These are phyloP conservation scores for Nycticorax nycticorax DNA, from an alignment of 2,113 vertebrate genomes.

Conservation along the genomic window DNA sequence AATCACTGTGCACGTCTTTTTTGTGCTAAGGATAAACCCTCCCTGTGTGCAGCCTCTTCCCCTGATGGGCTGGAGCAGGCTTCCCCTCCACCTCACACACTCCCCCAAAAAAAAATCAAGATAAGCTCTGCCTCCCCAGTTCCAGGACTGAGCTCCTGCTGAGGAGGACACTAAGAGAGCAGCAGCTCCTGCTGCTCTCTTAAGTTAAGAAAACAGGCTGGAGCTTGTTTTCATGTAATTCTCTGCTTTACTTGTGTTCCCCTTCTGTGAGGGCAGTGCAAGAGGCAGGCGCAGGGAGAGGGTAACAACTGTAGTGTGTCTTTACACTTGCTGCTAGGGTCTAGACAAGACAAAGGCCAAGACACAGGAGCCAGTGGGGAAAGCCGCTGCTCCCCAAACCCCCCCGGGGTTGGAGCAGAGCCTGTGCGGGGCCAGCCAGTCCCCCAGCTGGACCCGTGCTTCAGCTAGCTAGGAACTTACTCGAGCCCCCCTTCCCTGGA, in stretches of 20 bases:
- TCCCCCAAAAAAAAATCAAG: not conserved
- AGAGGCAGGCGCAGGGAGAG: not conserved
- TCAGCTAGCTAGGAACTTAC: not conserved
- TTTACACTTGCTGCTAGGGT: not conserved
- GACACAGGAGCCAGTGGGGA: not conserved
- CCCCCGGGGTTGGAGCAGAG: fast-evolving
- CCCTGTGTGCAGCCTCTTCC: not conserved
- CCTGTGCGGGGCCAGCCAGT: fast-evolving
- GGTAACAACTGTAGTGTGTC: not conserved
- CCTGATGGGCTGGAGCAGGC: not conserved
- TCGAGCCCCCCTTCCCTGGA: fast-evolving
- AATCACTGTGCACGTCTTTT: fast-evolving
- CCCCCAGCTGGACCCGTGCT: not conserved
- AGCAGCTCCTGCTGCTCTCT: too few species aligned
- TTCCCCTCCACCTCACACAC: not conserved
- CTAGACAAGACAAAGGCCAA: not conserved
- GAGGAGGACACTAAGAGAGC: not conserved
- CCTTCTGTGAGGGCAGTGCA: not conserved
- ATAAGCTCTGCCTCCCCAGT: not conserved
- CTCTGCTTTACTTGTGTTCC: not conserved
- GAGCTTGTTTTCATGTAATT: not conserved
- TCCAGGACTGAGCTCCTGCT: not conserved
- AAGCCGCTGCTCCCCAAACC: not conserved
- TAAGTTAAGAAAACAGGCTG: not conserved
- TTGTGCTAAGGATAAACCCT: not conserved